These are phyloP conservation scores for Halcyon chelicuti DNA, from an alignment of 2,797 vertebrate genomes.

Conservation along the genomic window DNA sequence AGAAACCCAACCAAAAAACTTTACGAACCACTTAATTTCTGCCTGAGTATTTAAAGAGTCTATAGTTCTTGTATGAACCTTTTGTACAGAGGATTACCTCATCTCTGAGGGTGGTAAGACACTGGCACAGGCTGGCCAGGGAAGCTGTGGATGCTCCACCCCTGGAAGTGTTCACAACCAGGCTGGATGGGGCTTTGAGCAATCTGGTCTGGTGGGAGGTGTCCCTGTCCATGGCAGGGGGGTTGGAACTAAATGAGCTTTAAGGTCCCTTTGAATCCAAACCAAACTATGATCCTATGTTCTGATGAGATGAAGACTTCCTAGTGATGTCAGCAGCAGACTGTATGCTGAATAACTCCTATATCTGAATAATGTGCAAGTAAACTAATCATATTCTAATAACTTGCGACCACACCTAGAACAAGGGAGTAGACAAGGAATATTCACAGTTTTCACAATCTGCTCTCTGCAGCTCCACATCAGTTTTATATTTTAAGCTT, in stretches of 20 bases:
- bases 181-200: too few relatives aligned
- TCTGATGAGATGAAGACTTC: too few relatives aligned
- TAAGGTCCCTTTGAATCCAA: too few relatives aligned
- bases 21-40: background rate
- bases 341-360: background rate
- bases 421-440: background rate
- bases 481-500: background rate
- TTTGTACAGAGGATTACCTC: background rate
- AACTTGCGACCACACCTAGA: background rate
- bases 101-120: background rate
- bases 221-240: too few relatives aligned
- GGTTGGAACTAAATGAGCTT: too few relatives aligned
- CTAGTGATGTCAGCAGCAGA: too few relatives aligned
- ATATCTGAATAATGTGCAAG: fast-evolving
- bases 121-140: background rate
- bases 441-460: background rate
- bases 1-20: background rate
- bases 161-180: too few relatives aligned
- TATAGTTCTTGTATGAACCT: background rate
- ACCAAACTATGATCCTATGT: too few relatives aligned
- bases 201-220: too few relatives aligned
- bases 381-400: background rate
- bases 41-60: background rate
- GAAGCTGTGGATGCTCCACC: too few relatives aligned
- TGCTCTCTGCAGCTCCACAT: background rate